Conservation (phyloP, 2,888 invertebrate genomes). For the Noctuana brunneofusca region DNA sequence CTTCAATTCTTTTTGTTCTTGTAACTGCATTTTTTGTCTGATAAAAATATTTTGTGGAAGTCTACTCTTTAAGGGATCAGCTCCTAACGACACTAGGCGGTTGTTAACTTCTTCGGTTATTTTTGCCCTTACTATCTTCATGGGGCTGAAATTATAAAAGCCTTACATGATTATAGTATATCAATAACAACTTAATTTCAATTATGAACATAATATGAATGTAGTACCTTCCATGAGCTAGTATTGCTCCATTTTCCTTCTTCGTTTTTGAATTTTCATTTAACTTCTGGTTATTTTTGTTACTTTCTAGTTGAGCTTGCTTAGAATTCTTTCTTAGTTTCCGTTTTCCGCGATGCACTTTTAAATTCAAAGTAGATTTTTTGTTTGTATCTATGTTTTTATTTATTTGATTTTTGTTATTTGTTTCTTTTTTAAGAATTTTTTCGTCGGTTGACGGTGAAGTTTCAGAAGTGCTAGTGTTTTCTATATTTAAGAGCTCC, state of each 20-base stretch:
- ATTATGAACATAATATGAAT: too few relatives aligned
- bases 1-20: conserved; percentile 81
- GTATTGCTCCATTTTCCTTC: conserved; percentile 36
- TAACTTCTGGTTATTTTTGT: conserved; percentile 35
- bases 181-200: too few relatives aligned
- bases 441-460: conserved; percentile 50
- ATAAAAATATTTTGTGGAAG: conserved; percentile 81
- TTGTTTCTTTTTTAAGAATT: conserved; percentile 19
- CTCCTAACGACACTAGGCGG: conserved; percentile 82
- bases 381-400: background rate
- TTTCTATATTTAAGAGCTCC: conserved; percentile 64
- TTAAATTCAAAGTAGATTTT: conserved; percentile 5
- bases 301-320: conserved; percentile 21
- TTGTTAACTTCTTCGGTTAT: conserved; percentile 78
- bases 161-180: too few relatives aligned
- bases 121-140: conserved; percentile 70
- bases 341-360: conserved; percentile 35
- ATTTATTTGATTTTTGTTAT: background rate
- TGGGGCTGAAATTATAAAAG: conserved; percentile 55
- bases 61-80: conserved; percentile 85
- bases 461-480: conserved; percentile 62
- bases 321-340: conserved; percentile 29
- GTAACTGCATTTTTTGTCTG: conserved; percentile 81
- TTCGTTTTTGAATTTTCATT: conserved; percentile 25
- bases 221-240: conserved; percentile 43